phyloP scores from a whole-genome alignment of 2,113 vertebrate species.

The Ptilorrhoa leucosticta region DNA sequence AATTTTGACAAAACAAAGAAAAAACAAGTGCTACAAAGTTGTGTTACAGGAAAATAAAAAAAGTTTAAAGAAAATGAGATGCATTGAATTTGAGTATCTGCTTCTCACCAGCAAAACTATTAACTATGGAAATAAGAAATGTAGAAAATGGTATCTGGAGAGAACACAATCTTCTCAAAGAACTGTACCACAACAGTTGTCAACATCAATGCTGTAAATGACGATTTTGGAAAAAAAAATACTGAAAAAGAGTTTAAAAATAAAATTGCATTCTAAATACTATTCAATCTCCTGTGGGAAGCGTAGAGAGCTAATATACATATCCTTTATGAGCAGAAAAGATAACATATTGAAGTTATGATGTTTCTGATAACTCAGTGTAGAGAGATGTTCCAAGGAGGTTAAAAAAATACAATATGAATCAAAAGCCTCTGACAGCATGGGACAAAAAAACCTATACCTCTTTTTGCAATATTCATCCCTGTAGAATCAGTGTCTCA shows the following conservation, averaged over 20 bases:
- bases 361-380: not conserved
- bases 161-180: not conserved
- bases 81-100: not conserved
- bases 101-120: not conserved
- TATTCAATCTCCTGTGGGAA: not conserved
- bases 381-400: not conserved
- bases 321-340: not conserved
- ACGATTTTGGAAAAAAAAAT: not conserved
- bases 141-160: not conserved
- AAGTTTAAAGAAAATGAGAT: not conserved
- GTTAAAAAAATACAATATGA: not conserved
- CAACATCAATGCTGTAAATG: not conserved
- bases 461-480: not conserved
- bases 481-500: not conserved
- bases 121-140: not conserved
- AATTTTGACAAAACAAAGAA: not conserved
- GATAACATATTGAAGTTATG: not conserved
- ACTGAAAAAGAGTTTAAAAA: not conserved
- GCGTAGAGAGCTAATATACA: not conserved
- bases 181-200: not conserved
- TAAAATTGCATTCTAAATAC: not conserved
- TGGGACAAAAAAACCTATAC: not conserved
- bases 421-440: not conserved
- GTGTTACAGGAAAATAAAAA: not conserved
- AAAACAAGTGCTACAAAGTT: not conserved